Evolutionary conservation across 2,888 invertebrate species (phyloP).

Genomic region (Cerceris rybyensis): DNA sequence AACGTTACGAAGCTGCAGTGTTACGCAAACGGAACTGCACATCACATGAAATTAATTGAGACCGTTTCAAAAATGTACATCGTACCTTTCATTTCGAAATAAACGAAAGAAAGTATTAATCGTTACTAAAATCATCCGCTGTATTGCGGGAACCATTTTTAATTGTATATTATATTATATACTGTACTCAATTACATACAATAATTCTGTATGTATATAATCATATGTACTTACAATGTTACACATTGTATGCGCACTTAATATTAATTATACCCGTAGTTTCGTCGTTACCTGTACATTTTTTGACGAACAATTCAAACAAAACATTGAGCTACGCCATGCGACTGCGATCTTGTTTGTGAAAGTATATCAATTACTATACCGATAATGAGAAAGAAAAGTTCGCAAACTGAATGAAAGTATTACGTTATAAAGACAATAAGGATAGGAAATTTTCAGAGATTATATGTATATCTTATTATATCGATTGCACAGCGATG

Average conservation of each 20-base stretch:
- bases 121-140: slow-evolving; percentile 5
- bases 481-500: slow-evolving; percentile 25
- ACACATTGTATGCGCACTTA: background rate
- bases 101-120: slow-evolving; percentile 21
- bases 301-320: slow-evolving; percentile 48
- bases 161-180: slow-evolving; percentile 5
- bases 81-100: slow-evolving; percentile 3
- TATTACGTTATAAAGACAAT: slow-evolving; percentile 75
- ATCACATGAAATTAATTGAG: background rate
- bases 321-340: slow-evolving; percentile 23
- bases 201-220: background rate
- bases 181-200: background rate
- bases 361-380: slow-evolving; percentile 74
- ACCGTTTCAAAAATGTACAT: slow-evolving; percentile 6
- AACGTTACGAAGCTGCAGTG: too few species aligned
- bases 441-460: slow-evolving; percentile 55
- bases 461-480: slow-evolving; percentile 18
- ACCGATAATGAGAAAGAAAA: slow-evolving; percentile 76
- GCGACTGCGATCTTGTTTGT: slow-evolving; percentile 42
- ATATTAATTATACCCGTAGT: slow-evolving; percentile 23
- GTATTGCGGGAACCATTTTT: slow-evolving; percentile 11
- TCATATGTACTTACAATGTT: background rate
- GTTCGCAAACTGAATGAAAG: slow-evolving; percentile 68
- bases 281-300: slow-evolving; percentile 62
- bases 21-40: too few species aligned